Evolutionary conservation across 2,888 invertebrate species (phyloP).

Genomic region (Xestoiulus laeticollis): DNA sequence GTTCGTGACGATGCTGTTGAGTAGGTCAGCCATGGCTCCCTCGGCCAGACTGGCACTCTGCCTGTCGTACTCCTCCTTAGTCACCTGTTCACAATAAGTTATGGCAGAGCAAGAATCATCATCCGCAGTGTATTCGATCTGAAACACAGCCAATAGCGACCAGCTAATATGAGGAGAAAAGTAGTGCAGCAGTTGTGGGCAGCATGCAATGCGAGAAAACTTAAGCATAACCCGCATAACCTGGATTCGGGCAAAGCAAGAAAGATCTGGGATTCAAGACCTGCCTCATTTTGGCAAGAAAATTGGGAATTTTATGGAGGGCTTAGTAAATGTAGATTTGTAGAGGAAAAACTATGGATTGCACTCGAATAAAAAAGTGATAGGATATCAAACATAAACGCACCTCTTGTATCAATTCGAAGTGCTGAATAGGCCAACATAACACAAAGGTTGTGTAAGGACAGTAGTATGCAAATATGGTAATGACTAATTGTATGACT

Average conservation of each 20-base stretch:
- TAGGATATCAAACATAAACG: too few relatives aligned
- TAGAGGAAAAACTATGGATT: too few relatives aligned
- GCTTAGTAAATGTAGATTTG: too few relatives aligned
- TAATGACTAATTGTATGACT: too few relatives aligned
- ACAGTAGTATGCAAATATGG: too few relatives aligned
- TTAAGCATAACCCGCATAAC: neutral
- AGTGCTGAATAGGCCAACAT: too few relatives aligned
- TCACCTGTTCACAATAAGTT: constrained; percentile 54
- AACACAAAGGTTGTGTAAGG: too few relatives aligned
- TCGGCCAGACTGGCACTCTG: neutral
- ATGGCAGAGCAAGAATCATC: constrained; percentile 44
- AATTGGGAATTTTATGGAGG: too few relatives aligned
- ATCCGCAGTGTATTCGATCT: constrained; percentile 48
- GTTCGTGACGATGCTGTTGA: constrained; percentile 42
- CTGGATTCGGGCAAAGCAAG: neutral
- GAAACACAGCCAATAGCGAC: constrained; percentile 46
- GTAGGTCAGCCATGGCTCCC: constrained; percentile 40
- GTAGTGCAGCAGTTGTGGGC: constrained; percentile 39
- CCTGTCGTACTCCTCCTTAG: constrained; percentile 49
- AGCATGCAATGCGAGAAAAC: constrained; percentile 2
- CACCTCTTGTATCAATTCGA: too few relatives aligned
- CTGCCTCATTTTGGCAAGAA: too few relatives aligned
- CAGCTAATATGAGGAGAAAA: constrained; percentile 35
- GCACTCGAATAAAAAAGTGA: too few relatives aligned
- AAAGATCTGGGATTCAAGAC: neutral